A percentile compares a stretch with the other conserved stretches of the same genome.
Evolutionary conservation across 2,888 invertebrate species (phyloP).

Genomic region (Caenorhabditis afra): DNA sequence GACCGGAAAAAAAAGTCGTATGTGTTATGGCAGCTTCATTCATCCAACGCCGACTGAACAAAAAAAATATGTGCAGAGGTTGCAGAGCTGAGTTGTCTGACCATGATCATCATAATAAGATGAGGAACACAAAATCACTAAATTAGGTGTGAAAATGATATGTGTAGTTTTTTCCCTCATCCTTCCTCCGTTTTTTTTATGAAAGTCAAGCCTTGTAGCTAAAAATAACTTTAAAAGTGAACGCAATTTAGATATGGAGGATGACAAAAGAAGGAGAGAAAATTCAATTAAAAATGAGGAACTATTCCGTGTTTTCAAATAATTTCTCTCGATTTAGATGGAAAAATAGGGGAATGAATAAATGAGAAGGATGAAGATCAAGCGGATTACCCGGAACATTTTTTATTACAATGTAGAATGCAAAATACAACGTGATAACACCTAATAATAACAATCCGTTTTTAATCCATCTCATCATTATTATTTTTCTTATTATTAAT

Average conservation of each 20-base stretch:
- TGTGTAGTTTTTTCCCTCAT: too few relatives aligned
- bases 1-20: slow-evolving; percentile 10
- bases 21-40: neutral
- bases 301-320: neutral
- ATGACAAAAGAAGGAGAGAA: neutral
- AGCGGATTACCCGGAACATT: slow-evolving; percentile 18
- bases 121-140: too few relatives aligned
- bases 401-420: slow-evolving; percentile 18
- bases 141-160: too few relatives aligned
- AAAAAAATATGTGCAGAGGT: too few relatives aligned
- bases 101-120: too few relatives aligned
- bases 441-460: slow-evolving; percentile 25
- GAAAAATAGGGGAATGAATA: neutral
- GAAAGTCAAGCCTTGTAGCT: neutral
- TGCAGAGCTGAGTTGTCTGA: too few relatives aligned
- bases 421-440: neutral
- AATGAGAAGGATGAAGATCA: neutral
- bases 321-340: neutral
- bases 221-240: neutral
- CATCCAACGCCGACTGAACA: neutral
- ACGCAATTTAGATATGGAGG: neutral
- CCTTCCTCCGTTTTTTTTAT: too few relatives aligned
- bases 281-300: slow-evolving; percentile 10
- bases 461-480: slow-evolving; percentile 14
- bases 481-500: slow-evolving; percentile 14